Base-by-base conservation (phyloP, 2,888 invertebrate species). In the Chirona hameri region DNA sequence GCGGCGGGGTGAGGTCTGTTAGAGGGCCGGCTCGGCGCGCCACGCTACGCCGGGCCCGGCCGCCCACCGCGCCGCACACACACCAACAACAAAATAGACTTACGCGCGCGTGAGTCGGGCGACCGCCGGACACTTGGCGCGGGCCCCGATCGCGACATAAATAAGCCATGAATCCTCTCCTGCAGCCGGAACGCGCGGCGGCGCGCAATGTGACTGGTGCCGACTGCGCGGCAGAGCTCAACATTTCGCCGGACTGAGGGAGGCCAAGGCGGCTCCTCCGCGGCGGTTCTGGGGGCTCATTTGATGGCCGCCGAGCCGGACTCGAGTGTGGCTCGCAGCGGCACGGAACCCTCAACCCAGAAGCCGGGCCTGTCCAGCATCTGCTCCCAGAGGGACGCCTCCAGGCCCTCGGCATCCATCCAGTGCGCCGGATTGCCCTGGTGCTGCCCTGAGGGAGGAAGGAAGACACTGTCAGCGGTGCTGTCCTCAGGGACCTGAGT, bases 271-370 rank as follows among this genome's bases (percentile, higher is more conserved):
- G 12, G 9, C 60, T 12, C 7, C 65, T 69, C n/a, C 27, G 5
- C 18, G 14, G 18, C 31, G 29, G 31, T 21, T 12, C 14, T 5
- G 31, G 72, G 12, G 31, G 7, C 31, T 72, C 72, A 72, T 27
- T 72, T 72, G 72, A 27, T 27, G 21, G 31, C 72, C 27, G 29
- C 29, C 12, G 72, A 27, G 72, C 31, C 31, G 27, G 27, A 39
- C n/a, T 79, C 46, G 69, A 84, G 83, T 72, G 83, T 60, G 81
- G 97, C 93, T 86, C 98, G 90, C 76, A 98, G 90, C 9, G 94
- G 92, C 80, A 98, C 90, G 84, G 94, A 95, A 83, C 96, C 96
- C 89, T 98, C 98, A n/a, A 98, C 96, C 98, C 98, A 98, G 88
- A 96, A 94, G 89, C 97, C 97, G 57, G 97, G 97, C 84, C 94